Base-by-base conservation (phyloP, 1,140 invertebrate species). In the Arion vulgaris region DNA sequence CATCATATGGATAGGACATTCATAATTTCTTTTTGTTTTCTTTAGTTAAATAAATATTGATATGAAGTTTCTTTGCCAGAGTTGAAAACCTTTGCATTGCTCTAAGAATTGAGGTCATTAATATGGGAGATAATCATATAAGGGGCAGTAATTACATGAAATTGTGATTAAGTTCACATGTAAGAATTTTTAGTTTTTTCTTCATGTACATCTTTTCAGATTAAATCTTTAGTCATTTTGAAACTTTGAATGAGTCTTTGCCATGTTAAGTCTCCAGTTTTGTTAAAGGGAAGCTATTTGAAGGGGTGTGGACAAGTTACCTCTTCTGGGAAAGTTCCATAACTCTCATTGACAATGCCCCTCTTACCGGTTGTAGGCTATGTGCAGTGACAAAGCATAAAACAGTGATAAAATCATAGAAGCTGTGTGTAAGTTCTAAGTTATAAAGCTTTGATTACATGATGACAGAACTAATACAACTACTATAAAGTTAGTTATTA, bases 361-460 rank as follows among this genome's bases (percentile, higher is more conserved):
- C 19, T 76, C 73, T 82, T 74, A 57, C 81, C 57, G 49, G 53
- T 66, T 66, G 77, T 66, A 9, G 77, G 53, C 77, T 81, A 82
- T 23, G 45, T 45, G 62, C 28, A n/a, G 0, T 45, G 53, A 74
- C 26, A 68, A 32, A 80, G 80, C 69, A 36, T 23, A 69, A 75
- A 49, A 74, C 51, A 34, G 73, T 51, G 73, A 51, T 51, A 66
- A 80, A 38, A 79, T 38, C 15, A 15, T 7, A 19, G 38, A 19
- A 19, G 23, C 39, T 19, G 19, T 23, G 49, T 26, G 45, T 51
- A 34, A 62, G 38, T 71, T 34, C 34, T 15, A 36, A 39, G 34
- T 13, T 17, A 32, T 4, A 71, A 28, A 71, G 23, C 26, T 57
- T 26, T 7, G 26, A 23, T 26, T 57, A 57, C 51, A 57, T 57